phyloP scores from a whole-genome alignment of 2,888 invertebrate genomes.

The Smittia sp. region DNA sequence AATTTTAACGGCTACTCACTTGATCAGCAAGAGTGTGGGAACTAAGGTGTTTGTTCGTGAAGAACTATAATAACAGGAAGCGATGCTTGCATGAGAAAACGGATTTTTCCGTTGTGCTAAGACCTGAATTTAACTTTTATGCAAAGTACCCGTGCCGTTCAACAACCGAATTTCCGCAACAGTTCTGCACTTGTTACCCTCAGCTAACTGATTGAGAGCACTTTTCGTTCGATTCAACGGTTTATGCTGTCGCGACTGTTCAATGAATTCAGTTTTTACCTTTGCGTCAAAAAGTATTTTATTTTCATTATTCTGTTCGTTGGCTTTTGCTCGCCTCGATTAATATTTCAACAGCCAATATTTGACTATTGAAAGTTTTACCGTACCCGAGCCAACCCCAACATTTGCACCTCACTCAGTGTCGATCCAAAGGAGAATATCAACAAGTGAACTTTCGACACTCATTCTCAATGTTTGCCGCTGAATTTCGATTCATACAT shows the following conservation, averaged over 20 bases:
- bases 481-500: background rate
- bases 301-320: background rate
- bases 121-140: background rate
- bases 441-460: constrained; percentile 16
- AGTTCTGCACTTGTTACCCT: constrained; percentile 12
- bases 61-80: constrained; percentile 3
- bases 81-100: constrained; percentile 16
- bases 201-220: background rate
- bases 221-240: constrained; percentile 8
- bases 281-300: constrained; percentile 8
- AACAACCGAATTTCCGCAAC: constrained; percentile 19
- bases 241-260: background rate
- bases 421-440: background rate
- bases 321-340: background rate
- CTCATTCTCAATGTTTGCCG: background rate
- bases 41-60: background rate
- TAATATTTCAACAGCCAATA: constrained; percentile 5
- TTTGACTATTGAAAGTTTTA: constrained; percentile 25
- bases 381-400: background rate
- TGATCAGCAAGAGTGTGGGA: background rate
- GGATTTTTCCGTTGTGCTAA: background rate
- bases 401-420: background rate
- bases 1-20: constrained; percentile 11
- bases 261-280: background rate
- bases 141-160: constrained; percentile 5